These are phyloP conservation scores for Erythrolamprus reginae DNA, from an alignment of 2,113 vertebrate species.

Conservation along the genomic window DNA sequence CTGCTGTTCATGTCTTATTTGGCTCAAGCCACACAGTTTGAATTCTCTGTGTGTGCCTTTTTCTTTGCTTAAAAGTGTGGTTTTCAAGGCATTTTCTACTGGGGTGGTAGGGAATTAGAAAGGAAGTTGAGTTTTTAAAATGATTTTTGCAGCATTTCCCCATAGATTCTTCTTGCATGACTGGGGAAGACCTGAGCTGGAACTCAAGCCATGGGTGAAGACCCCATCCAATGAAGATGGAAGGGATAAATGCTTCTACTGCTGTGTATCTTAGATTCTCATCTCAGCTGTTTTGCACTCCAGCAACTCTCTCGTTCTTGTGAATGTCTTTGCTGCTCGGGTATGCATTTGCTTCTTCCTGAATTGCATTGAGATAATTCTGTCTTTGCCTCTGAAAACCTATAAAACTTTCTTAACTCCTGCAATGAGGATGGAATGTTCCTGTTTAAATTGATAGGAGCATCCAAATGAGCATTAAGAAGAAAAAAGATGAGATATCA, in stretches of 20 bases:
- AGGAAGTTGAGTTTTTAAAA: background rate
- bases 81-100: background rate
- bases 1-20: background rate
- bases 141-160: background rate
- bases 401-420: background rate
- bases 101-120: background rate
- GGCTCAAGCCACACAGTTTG: background rate
- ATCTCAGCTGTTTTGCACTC: background rate
- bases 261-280: background rate
- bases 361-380: background rate
- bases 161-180: background rate
- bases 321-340: background rate
- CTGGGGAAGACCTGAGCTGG: background rate
- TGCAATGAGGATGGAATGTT: background rate
- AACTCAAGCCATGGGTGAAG: background rate
- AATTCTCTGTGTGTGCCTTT: background rate
- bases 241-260: background rate
- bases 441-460: background rate
- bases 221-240: background rate
- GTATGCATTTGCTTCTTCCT: background rate
- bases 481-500: background rate
- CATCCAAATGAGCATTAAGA: background rate
- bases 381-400: background rate
- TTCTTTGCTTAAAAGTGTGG: background rate
- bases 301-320: background rate